Evolutionary conservation across 1,140 invertebrate species (phyloP), one percentile per base, ranked within the genome.

Genomic region (Hylyphantes graminicola): DNA sequence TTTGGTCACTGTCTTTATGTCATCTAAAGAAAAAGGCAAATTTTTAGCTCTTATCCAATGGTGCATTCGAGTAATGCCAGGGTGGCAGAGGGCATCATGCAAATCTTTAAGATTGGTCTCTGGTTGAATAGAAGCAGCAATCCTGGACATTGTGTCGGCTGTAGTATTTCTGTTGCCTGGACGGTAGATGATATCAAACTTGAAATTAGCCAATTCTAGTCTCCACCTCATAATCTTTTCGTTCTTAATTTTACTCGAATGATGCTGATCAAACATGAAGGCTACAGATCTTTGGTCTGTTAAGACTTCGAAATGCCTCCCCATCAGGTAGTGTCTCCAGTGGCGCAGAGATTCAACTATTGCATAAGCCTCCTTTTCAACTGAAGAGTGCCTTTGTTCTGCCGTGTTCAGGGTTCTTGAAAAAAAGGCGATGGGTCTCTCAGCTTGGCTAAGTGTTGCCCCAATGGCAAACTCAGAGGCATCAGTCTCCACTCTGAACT

Each of bases 201-300:
- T 76, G 35, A 59, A 59, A 11, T 13, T 11, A 7, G 70, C 48
- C 5, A 73, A 9, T 13, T 73, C 70, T 17, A 65, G 17, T 11
- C 64, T n/a, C 70, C 70, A 73, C 10, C 13, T 2, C 64, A 65
- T n/a, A 19, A 88, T 87, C 81, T 87, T 87, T 4, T 88, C 85
- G 85, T 87, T 87, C 73, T 88, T 88, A 13, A 88, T 87, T 78
- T 87, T 88, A 21, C 77, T 59, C 65, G 57, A 50, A 53, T 70
- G 35, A 35, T 87, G 85, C 50, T 19, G 17, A 63, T 87, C 21
- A 82, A 88, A 88, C 85, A 88, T 88, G 68, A 88, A 86, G 4
- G 77, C 54, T 3, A 87, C 84, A 50, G 86, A 87, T 67, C 76
- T 17, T 82, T 88, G 87, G 55, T 87, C 86, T 15, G 87, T 87